Percentiles rank a stretch among this genome's conserved stretches.
phyloP scores from a whole-genome alignment of 2,797 vertebrate species.

The Heliangelus exortis region DNA sequence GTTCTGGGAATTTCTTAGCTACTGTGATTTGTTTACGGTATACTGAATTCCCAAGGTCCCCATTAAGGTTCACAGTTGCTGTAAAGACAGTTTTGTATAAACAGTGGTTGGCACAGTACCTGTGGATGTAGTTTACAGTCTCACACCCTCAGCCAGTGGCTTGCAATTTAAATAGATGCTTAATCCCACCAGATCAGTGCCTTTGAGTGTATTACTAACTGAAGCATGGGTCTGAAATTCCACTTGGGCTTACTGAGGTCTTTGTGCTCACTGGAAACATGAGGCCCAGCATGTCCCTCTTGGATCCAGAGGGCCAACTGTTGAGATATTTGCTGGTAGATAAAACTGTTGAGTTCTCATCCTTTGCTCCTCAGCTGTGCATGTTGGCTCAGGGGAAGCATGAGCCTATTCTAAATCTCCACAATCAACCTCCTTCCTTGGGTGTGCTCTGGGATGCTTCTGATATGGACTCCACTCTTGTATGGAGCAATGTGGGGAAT shows the following conservation, averaged over 20 bases:
- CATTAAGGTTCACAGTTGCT: neutral
- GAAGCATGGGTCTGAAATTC: neutral
- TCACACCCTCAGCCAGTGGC: neutral
- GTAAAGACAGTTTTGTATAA: neutral
- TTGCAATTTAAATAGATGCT: neutral
- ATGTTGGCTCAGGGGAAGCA: neutral
- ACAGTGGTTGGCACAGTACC: neutral
- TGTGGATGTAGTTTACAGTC: neutral
- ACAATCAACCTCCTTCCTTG: neutral
- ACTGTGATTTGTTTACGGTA: neutral
- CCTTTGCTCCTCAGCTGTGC: neutral
- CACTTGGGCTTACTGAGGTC: accelerated
- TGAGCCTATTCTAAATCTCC: neutral
- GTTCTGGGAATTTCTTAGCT: slow-evolving; percentile 11
- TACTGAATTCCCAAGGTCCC: slow-evolving; percentile 10
- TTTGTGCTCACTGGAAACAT: neutral
- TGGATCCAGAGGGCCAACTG: neutral
- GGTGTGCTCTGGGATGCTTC: neutral
- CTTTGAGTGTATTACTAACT: neutral
- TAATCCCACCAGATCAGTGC: neutral
- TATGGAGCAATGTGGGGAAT: neutral
- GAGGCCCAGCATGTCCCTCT: neutral
- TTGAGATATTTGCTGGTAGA: neutral
- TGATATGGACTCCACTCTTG: neutral
- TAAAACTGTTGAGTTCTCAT: neutral